These are phyloP conservation scores for Siderastrea radians DNA, from an alignment of 92 coral and sea anemone species.

Conservation along the genomic window DNA sequence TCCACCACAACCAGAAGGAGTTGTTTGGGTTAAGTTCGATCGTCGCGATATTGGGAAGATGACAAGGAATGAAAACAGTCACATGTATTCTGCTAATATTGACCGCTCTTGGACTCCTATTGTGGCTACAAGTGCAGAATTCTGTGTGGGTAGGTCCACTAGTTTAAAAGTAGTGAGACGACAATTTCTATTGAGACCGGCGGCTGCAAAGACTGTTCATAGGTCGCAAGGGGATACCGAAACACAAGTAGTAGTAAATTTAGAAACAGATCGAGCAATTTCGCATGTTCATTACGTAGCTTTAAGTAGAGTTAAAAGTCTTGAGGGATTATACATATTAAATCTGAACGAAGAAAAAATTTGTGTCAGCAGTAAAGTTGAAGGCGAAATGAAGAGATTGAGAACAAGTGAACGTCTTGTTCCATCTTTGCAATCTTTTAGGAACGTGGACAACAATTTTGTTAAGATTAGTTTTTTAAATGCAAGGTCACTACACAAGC, in stretches of 20 bases:
- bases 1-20: neutral
- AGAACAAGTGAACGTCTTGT: neutral
- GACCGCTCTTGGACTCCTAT: slow-evolving; percentile 53
- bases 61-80: slow-evolving; percentile 3
- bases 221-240: slow-evolving; percentile 59
- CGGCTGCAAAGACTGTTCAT: slow-evolving; percentile 51
- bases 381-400: neutral
- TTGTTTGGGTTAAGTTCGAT: slow-evolving; percentile 41
- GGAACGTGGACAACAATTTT: neutral
- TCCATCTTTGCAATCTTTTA: neutral
- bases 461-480: neutral
- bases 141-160: slow-evolving; percentile 32
- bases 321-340: neutral
- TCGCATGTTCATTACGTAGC: neutral
- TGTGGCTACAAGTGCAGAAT: slow-evolving; percentile 40
- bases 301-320: neutral
- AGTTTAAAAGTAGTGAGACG: too few species aligned
- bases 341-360: neutral
- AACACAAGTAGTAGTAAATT: slow-evolving; percentile 40
- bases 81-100: slow-evolving; percentile 27
- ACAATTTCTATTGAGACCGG: slow-evolving; percentile 31
- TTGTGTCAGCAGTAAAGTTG: neutral
- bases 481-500: slow-evolving; percentile 9
- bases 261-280: slow-evolving; percentile 2
- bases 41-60: slow-evolving; percentile 5